Evolutionary conservation across 2,113 vertebrate species (phyloP).

Genomic region (Coreoperca whiteheadi): DNA sequence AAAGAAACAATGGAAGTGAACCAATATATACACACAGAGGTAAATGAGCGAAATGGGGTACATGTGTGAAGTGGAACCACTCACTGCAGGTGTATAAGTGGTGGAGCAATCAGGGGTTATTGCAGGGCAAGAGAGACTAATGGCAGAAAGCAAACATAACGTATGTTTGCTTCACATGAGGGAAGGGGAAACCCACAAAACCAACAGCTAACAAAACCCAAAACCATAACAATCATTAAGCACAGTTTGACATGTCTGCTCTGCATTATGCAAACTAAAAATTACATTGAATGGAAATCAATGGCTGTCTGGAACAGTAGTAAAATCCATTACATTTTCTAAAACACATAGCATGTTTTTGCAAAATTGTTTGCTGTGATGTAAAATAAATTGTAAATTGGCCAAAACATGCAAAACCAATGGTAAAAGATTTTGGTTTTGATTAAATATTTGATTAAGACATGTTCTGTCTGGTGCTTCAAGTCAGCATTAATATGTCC

Average conservation of each 20-base stretch:
- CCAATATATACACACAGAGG: too few species aligned
- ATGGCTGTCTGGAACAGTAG: background rate
- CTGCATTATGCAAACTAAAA: background rate
- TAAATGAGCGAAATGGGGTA: too few species aligned
- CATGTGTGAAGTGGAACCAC: too few species aligned
- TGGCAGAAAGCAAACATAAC: too few species aligned
- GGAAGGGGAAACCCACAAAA: too few species aligned
- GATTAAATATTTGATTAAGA: background rate
- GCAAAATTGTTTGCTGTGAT: background rate
- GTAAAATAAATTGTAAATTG: background rate
- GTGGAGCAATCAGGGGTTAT: too few species aligned
- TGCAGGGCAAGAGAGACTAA: too few species aligned
- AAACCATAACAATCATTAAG: too few species aligned
- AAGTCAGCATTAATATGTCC: background rate
- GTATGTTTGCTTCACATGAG: too few species aligned
- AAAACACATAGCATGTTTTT: background rate
- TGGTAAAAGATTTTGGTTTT: background rate
- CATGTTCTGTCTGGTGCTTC: background rate
- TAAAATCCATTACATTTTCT: background rate
- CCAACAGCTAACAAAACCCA: too few species aligned
- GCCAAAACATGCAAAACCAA: background rate
- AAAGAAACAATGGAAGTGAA: too few species aligned
- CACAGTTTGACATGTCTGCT: background rate
- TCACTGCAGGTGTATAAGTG: too few species aligned
- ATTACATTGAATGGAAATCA: background rate